These are phyloP conservation scores for Tarsius wallacei DNA, from an alignment of 2,797 vertebrate species.

Conservation along the genomic window DNA sequence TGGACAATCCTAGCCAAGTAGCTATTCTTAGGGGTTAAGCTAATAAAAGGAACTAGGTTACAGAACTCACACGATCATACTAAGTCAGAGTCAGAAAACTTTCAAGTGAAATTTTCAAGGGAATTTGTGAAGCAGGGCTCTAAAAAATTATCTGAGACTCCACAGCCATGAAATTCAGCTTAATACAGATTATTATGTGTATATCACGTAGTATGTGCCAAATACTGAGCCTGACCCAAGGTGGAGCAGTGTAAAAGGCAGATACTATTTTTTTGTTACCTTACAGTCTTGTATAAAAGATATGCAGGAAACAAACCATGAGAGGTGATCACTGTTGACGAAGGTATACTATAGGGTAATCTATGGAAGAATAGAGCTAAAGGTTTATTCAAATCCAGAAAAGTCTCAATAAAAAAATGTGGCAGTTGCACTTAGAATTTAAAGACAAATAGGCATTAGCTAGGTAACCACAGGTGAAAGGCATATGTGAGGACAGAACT, in stretches of 20 bases:
- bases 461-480: not conserved
- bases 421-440: not conserved
- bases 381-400: not conserved
- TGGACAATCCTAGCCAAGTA: not conserved
- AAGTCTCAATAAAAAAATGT: slow-evolving; percentile 6
- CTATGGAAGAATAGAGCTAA: not conserved
- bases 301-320: not conserved
- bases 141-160: not conserved
- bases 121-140: not conserved
- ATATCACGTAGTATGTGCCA: not conserved
- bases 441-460: not conserved
- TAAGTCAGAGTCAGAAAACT: not conserved
- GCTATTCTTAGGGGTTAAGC: not conserved
- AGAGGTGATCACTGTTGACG: not conserved
- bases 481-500: not conserved
- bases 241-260: not conserved
- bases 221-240: not conserved
- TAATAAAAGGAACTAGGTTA: not conserved
- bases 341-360: not conserved
- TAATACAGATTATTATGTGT: not conserved
- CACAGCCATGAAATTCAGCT: not conserved
- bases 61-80: not conserved
- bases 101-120: not conserved
- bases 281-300: not conserved
- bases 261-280: not conserved